Conservation (phyloP, 2,113 vertebrate genomes). For the Ptychochromis oligacanthus region DNA sequence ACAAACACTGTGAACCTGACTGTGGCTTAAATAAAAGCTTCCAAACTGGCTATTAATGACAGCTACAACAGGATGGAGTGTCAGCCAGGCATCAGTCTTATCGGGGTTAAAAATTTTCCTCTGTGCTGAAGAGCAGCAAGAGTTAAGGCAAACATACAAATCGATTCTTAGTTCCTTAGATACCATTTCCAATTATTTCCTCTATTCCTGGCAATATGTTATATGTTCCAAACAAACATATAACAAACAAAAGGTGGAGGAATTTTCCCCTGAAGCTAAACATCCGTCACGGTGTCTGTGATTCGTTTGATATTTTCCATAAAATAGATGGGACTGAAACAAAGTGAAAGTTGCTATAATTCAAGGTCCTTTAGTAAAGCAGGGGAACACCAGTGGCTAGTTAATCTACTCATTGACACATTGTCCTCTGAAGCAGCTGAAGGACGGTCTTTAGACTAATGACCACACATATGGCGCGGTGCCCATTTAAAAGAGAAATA, state of each 20-base stretch:
- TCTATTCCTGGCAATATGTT: conserved; percentile 26
- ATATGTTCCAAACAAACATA: conserved; percentile 53
- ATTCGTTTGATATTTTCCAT: conserved; percentile 66
- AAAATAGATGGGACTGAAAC: conserved; percentile 71
- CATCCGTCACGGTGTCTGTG: conserved; percentile 55
- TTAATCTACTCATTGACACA: conserved; percentile 82
- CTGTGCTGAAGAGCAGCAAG: conserved; percentile 25
- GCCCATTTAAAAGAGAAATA: conserved; percentile 83
- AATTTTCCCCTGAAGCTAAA: conserved; percentile 51
- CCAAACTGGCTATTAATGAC: conserved; percentile 78
- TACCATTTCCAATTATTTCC: conserved; percentile 58
- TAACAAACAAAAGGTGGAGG: too few relatives aligned
- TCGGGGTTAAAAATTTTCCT: conserved; percentile 67
- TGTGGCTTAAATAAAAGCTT: conserved; percentile 56
- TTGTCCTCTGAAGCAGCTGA: conserved; percentile 80
- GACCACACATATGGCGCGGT: conserved; percentile 79
- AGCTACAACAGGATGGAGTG: conserved; percentile 47
- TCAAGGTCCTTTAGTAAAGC: conserved; percentile 79
- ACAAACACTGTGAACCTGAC: conserved; percentile 42
- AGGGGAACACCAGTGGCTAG: conserved; percentile 67
- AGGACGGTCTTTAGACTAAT: conserved; percentile 82
- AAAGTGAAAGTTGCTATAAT: conserved; percentile 77
- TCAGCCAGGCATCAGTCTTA: conserved; percentile 59
- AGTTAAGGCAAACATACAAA: conserved; percentile 60
- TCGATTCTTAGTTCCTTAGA: conserved; percentile 48